phyloP scores from a whole-genome alignment of 2,888 invertebrate species.

The Lumbricus terrestris region DNA sequence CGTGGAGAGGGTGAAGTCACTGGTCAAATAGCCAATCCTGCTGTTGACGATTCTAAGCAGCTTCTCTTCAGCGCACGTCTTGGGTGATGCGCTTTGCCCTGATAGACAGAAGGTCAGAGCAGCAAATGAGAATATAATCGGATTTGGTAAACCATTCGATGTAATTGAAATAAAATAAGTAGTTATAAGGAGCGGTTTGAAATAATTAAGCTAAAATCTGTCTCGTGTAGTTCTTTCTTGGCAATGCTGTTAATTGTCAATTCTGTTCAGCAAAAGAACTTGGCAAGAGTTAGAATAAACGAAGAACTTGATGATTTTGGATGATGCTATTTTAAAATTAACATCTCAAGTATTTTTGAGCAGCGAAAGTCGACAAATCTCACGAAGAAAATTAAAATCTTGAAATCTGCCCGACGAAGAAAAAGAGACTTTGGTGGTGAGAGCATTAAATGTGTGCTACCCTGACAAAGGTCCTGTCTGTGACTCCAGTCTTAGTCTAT shows the following conservation, averaged over 20 bases:
- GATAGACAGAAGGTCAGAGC: not conserved
- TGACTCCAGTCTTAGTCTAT: too few relatives aligned
- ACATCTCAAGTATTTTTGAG: not conserved
- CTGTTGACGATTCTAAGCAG: not conserved
- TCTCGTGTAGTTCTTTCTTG: too few relatives aligned
- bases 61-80: not conserved
- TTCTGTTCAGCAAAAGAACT: not conserved
- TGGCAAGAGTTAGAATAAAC: not conserved
- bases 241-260: too few relatives aligned
- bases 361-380: too few relatives aligned
- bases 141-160: not conserved
- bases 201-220: too few relatives aligned
- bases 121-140: not conserved
- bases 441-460: not conserved
- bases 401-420: not conserved
- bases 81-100: not conserved
- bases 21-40: not conserved
- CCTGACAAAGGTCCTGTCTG: too few relatives aligned
- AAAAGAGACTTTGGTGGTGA: not conserved
- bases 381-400: too few relatives aligned
- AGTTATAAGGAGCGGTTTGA: too few relatives aligned
- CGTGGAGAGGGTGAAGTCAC: not conserved
- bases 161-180: too few relatives aligned
- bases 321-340: not conserved
- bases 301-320: not conserved